Evolutionary conservation across 2,797 vertebrate species (phyloP).

Genomic region (Macroramphosus scolopax): DNA sequence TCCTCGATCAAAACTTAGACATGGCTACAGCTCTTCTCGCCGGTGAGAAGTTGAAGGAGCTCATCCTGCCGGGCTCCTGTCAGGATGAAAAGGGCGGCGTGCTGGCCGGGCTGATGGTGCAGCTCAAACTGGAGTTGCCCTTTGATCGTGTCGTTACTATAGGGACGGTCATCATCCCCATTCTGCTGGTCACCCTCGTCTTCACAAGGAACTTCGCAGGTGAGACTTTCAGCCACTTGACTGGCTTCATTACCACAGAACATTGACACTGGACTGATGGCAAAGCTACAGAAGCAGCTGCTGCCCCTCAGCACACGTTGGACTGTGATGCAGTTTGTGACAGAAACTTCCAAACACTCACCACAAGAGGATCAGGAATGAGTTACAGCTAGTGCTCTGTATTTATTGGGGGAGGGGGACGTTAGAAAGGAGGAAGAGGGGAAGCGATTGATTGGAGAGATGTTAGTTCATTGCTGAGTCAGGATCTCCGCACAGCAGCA

Average conservation of each 20-base stretch:
- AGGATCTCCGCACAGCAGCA: conserved; percentile 70
- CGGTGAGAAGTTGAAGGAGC: conserved; percentile 97
- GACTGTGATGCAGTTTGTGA: neutral
- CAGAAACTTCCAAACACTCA: neutral
- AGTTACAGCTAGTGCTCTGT: no score
- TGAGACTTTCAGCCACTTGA: conserved; percentile 74
- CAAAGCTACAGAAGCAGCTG: no score
- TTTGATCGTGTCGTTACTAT: conserved; percentile 98
- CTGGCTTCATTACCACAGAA: no score
- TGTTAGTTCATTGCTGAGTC: conserved; percentile 71
- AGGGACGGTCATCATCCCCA: conserved; percentile 96
- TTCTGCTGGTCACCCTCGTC: conserved; percentile 94
- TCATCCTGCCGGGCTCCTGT: conserved; percentile 92
- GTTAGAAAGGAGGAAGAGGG: conserved; percentile 4
- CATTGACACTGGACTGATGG: no score
- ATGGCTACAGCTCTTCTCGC: conserved; percentile 98
- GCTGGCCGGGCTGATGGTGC: conserved; percentile 91
- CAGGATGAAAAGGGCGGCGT: conserved; percentile 92
- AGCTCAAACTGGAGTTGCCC: conserved; percentile 96
- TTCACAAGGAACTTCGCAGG: conserved; percentile 99
- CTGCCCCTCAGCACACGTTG: neutral
- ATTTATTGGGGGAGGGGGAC: no score
- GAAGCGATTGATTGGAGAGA: conserved; percentile 31
- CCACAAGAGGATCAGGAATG: no score
- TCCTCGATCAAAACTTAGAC: conserved; percentile 97